These are phyloP conservation scores for Sesia bembeciformis DNA, from an alignment of 2,888 invertebrate species.

Conservation along the genomic window DNA sequence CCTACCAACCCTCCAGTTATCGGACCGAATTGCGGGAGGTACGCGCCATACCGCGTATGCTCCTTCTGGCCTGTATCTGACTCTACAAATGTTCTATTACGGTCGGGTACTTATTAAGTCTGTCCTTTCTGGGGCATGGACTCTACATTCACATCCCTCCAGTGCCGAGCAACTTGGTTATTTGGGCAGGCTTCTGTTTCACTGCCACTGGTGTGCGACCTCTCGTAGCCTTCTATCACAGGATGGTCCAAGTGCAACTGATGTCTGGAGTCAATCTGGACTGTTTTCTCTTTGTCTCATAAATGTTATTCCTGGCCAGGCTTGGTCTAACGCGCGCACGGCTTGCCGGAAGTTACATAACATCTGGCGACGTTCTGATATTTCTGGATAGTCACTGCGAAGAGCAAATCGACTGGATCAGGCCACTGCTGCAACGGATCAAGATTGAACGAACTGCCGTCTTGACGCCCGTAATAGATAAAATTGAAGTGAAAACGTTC, in stretches of 20 bases:
- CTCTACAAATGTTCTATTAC: no score
- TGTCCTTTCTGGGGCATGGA: constrained; percentile 4
- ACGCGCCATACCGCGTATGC: no score
- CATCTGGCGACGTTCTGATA: constrained; percentile 85
- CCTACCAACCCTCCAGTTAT: no score
- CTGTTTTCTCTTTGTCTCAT: no score
- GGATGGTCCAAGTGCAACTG: no score
- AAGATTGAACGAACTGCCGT: constrained; percentile 79
- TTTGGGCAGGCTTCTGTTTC: no score
- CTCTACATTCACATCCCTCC: background rate
- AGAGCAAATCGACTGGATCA: constrained; percentile 85
- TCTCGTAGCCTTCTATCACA: no score
- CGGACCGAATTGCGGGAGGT: no score
- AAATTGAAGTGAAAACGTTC: constrained; percentile 83
- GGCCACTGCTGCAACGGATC: constrained; percentile 91
- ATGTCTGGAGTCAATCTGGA: no score
- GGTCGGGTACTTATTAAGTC: background rate
- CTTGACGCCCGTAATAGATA: constrained; percentile 94
- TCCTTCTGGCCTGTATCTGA: no score
- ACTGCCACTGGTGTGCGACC: no score
- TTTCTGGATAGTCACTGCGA: constrained; percentile 97
- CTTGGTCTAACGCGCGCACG: constrained; percentile 90
- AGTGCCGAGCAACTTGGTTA: no score
- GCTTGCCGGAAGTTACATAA: constrained; percentile 88
- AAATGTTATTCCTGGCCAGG: constrained; percentile 68